phyloP scores from a whole-genome alignment of 2,888 invertebrate species.

The Troilus luridus region DNA sequence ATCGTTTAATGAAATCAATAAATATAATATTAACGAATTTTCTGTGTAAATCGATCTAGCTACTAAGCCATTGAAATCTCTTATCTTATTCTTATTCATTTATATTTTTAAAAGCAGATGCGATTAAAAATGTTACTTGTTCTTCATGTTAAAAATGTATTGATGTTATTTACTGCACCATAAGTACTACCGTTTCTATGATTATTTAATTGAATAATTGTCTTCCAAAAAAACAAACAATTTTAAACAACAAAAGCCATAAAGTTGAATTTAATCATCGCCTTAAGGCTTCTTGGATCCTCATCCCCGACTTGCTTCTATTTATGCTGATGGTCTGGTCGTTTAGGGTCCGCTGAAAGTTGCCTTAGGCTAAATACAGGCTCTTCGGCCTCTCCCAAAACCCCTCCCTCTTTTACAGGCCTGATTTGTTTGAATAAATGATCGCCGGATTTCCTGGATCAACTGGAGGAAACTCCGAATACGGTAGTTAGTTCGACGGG shows the following conservation, averaged over 20 bases:
- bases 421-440: slow-evolving; percentile 4
- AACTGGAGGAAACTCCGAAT: neutral
- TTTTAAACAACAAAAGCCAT: neutral
- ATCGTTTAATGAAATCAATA: no score
- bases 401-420: neutral
- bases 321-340: slow-evolving; percentile 29
- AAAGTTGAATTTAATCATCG: neutral
- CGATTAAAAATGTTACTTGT: no score
- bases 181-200: no score
- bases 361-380: neutral
- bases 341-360: slow-evolving; percentile 22
- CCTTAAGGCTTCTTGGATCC: neutral
- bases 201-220: no score
- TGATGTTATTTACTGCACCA: no score
- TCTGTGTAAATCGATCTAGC: no score
- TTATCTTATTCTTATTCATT: no score
- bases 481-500: neutral
- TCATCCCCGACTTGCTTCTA: neutral
- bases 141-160: no score
- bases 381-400: neutral
- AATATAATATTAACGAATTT: no score
- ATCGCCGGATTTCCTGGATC: slow-evolving; percentile 8
- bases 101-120: no score
- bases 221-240: no score
- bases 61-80: no score